These are phyloP conservation scores for Lithophane socia DNA, from an alignment of 2,888 invertebrate species.

Conservation along the genomic window DNA sequence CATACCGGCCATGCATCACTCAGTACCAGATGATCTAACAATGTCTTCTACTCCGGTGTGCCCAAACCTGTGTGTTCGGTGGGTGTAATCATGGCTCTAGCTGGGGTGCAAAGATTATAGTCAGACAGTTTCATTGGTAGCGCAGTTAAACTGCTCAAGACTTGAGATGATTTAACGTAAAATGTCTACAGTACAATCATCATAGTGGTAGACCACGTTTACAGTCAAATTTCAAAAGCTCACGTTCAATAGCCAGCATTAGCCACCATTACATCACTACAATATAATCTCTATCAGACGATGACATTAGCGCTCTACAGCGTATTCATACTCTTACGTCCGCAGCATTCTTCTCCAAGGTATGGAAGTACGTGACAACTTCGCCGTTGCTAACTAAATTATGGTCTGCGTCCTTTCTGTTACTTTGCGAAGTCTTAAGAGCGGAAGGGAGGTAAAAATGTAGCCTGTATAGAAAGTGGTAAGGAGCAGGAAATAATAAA, in stretches of 20 bases:
- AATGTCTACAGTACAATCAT: not conserved
- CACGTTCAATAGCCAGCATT: not conserved
- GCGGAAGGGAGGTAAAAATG: conserved; percentile 51
- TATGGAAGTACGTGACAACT: conserved; percentile 72
- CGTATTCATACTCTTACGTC: conserved; percentile 9
- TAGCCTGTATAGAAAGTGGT: conserved; percentile 1
- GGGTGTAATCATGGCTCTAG: not conserved
- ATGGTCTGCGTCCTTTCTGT: conserved; percentile 67
- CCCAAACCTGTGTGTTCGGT: not conserved
- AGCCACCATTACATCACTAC: not conserved
- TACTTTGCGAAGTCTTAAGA: conserved; percentile 50
- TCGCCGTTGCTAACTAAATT: conserved; percentile 73
- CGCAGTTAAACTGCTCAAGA: not conserved
- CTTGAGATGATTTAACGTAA: too few species aligned
- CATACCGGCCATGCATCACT: too few species aligned
- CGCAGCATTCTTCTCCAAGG: conserved; percentile 68
- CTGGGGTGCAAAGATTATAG: not conserved
- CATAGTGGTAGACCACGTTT: not conserved
- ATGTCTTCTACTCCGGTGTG: too few species aligned
- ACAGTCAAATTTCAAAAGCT: too few species aligned
- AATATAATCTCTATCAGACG: not conserved
- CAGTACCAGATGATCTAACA: too few species aligned
- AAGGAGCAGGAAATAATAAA: conserved; percentile 21
- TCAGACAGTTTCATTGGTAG: not conserved
- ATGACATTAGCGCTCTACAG: conserved; percentile 14